A percentile compares a stretch with the other conserved stretches of the same genome.
Conservation (phyloP, 2,888 invertebrate genomes). For the Acleris emargana region DNA sequence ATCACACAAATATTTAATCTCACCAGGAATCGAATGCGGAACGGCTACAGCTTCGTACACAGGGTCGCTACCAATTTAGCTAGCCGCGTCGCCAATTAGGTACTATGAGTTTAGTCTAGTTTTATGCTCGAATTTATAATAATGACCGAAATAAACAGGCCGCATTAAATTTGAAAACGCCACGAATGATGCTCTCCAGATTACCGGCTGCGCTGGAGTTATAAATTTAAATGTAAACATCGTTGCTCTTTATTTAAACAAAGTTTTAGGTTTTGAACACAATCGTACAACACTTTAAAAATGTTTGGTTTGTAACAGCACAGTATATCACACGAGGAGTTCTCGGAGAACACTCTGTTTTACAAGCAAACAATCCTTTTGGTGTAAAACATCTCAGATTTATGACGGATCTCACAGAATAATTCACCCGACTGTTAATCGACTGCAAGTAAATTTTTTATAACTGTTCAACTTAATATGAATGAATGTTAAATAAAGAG, state of each 20-base stretch:
- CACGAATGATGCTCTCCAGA: slow-evolving; percentile 57
- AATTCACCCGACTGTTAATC: too few species aligned
- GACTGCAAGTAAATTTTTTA: too few species aligned
- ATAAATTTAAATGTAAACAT: slow-evolving; percentile 52
- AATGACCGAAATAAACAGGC: slow-evolving; percentile 45
- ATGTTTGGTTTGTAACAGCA: slow-evolving; percentile 25
- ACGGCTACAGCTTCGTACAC: too few species aligned
- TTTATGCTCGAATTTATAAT: slow-evolving; percentile 38
- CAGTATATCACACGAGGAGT: slow-evolving; percentile 13
- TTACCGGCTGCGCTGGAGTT: slow-evolving; percentile 56
- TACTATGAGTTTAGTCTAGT: background rate
- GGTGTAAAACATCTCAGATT: too few species aligned
- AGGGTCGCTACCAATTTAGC: background rate
- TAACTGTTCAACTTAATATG: too few species aligned
- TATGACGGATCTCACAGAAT: too few species aligned
- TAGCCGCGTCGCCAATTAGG: background rate
- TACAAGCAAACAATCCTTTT: too few species aligned
- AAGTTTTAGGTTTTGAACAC: slow-evolving; percentile 30
- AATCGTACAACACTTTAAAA: slow-evolving; percentile 31
- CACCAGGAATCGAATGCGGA: too few species aligned
- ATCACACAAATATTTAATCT: too few species aligned
- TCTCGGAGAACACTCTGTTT: too few species aligned
- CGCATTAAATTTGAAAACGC: slow-evolving; percentile 51
- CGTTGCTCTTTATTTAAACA: slow-evolving; percentile 50
- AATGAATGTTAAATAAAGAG: too few species aligned